These are phyloP conservation scores for Dynastes hyllus DNA, from an alignment of 2,888 invertebrate species.

Conservation along the genomic window DNA sequence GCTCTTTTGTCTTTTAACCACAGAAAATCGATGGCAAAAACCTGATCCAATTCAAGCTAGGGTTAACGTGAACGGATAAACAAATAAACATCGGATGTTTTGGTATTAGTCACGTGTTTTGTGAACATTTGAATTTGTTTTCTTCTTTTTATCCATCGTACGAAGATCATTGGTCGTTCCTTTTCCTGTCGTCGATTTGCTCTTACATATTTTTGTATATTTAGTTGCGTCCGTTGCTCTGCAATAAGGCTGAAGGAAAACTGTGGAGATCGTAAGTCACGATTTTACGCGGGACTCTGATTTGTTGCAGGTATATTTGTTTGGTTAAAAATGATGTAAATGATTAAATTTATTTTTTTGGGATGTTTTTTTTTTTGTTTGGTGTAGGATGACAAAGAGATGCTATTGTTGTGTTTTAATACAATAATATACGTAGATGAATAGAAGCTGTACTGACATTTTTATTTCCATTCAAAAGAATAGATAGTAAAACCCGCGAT, in stretches of 20 bases:
- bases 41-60: background rate
- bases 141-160: background rate
- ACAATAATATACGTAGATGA: no score
- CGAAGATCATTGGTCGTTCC: background rate
- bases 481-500: no score
- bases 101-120: conserved; percentile 29
- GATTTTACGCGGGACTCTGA: background rate
- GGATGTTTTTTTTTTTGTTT: no score
- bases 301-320: background rate
- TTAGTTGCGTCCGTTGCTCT: background rate
- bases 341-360: conserved; percentile 4
- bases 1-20: conserved; percentile 37
- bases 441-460: no score
- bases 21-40: conserved; percentile 22
- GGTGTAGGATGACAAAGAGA: no score
- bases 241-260: background rate
- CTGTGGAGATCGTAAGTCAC: background rate
- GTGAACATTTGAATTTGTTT: background rate
- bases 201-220: background rate
- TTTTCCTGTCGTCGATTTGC: background rate
- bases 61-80: background rate
- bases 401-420: no score
- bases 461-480: no score
- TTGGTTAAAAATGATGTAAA: background rate
- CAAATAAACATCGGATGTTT: conserved; percentile 12